Percentiles rank a stretch among this genome's conserved stretches.
These are phyloP conservation scores for Nestor notabilis DNA, from an alignment of 2,113 vertebrate species.

Conservation along the genomic window DNA sequence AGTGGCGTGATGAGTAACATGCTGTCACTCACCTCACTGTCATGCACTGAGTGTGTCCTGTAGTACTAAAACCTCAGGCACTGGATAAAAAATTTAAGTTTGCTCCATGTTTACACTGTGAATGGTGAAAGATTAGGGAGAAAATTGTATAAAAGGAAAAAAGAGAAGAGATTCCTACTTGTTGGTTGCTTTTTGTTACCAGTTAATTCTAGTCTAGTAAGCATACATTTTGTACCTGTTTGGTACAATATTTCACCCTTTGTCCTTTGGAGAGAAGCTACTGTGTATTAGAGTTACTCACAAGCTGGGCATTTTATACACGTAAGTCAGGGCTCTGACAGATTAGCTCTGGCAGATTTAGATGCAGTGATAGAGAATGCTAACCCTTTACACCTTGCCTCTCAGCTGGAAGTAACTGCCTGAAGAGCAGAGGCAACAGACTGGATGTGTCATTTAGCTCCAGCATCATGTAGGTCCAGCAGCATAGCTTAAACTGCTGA, in stretches of 20 bases:
- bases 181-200: background rate
- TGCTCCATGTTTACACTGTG: background rate
- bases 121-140: background rate
- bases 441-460: background rate
- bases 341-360: background rate
- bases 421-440: background rate
- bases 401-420: background rate
- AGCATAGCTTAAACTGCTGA: background rate
- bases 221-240: background rate
- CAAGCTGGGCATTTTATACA: background rate
- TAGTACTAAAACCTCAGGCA: background rate
- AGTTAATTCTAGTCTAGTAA: background rate
- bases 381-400: background rate
- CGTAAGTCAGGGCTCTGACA: background rate
- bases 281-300: background rate
- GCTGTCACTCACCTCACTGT: background rate
- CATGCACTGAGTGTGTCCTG: background rate
- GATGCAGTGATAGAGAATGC: background rate
- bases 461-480: background rate
- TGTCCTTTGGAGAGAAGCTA: background rate
- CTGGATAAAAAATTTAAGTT: background rate
- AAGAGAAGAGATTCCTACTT: background rate
- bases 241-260: background rate
- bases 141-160: background rate
- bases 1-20: background rate